Evolutionary conservation across 2,888 invertebrate genomes (phyloP).

Genomic region (Theretra japonica): DNA sequence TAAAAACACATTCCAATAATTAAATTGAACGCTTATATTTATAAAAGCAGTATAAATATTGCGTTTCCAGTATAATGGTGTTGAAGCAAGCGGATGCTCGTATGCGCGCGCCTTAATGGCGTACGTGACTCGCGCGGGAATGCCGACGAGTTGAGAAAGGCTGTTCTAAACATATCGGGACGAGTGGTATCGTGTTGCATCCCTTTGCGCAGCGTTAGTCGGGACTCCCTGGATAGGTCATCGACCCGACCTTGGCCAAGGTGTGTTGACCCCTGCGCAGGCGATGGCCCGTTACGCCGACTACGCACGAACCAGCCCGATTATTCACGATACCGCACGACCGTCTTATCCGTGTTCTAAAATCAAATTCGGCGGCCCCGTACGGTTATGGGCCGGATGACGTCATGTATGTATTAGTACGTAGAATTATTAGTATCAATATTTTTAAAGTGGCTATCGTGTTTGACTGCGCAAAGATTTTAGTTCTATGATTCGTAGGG

Average conservation of each 20-base stretch:
- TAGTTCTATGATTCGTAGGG: not conserved
- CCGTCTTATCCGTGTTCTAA: not conserved
- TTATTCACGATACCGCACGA: conserved; percentile 42
- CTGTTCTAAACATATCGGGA: conserved; percentile 25
- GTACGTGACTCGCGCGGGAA: conserved; percentile 27
- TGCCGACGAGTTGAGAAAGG: conserved; percentile 19
- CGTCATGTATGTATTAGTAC: conserved; percentile 10
- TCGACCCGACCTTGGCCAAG: conserved; percentile 73
- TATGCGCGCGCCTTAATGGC: conserved; percentile 1
- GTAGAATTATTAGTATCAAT: not conserved
- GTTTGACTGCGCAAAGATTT: not conserved
- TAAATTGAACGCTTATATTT: not conserved
- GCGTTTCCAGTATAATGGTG: not conserved
- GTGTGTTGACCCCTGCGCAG: conserved; percentile 77
- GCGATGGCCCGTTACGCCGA: conserved; percentile 69
- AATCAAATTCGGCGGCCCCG: not conserved
- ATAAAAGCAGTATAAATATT: not conserved
- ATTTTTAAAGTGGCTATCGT: not conserved
- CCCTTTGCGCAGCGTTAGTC: conserved; percentile 32
- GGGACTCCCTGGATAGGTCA: conserved; percentile 58
- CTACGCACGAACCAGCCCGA: conserved; percentile 53
- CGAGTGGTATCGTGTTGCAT: conserved; percentile 28
- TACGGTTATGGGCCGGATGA: not conserved
- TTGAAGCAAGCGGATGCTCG: not conserved
- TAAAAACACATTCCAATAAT: too few relatives aligned